Base-by-base conservation (phyloP, 2,113 vertebrate species). In the Diadophis punctatus region DNA sequence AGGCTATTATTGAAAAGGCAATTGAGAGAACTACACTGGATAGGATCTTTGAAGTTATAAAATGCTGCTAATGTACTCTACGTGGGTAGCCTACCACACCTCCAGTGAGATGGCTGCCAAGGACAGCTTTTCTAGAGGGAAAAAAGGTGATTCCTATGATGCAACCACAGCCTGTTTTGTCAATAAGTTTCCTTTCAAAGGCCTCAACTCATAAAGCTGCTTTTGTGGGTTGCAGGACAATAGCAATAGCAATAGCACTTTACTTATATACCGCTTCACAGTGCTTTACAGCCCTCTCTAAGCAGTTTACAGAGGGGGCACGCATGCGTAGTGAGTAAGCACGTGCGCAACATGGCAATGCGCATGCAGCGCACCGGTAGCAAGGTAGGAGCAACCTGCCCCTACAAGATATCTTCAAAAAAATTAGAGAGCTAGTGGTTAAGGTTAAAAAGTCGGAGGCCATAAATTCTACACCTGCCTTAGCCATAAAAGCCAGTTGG, bases 101-200 rank as follows among this genome's bases (percentile, higher is more conserved):
- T 91, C 23, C 92, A 96, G 95, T 96, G 95, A 96, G 95, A 95
- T 46, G 90, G 27, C 23, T 95, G 95, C 93, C 93, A 93, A 94
- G 63, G 27, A 95, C 96, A 97, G 94, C 11, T 18, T 89, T 95
- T 91, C 96, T 68, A 91, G 92, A 12, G 91, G 11, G 1, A 3
- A 20, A 63, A 95, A 96, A 95, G 92, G 93, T 95, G 39, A 88
- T 0, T 48, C 88, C 68, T 92, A 52, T 93, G 89, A 96, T 95
- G 93, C 95, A 93, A 92, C 90, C 95, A 86, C 91, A 95, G 86
- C 18, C 74, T 63, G 94, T 88, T 94, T 90, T 95, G 95, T 96
- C 89, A 96, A 49, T 95, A 96, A 87, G 60, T 6, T 88, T 95
- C 16, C 96, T 91, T 95, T 49, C n/a, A 91, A 87, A 49, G 46